A percentile compares a stretch with the other conserved stretches of the same genome.
phyloP scores from a whole-genome alignment of 2,113 vertebrate species.

The Heterochromis multidens region DNA sequence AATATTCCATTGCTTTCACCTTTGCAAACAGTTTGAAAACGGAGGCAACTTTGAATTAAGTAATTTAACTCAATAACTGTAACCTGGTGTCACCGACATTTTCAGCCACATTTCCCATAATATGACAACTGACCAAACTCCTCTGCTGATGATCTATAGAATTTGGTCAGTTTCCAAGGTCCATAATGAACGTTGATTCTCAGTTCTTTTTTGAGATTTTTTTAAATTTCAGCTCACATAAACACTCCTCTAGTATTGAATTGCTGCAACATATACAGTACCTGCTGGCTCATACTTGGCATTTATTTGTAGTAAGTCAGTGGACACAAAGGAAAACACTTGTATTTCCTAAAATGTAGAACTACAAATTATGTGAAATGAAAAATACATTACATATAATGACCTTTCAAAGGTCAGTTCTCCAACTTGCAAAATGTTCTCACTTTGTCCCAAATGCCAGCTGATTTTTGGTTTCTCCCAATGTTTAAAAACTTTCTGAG shows the following conservation, averaged over 20 bases:
- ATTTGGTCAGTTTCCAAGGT: not conserved
- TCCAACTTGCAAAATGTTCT: not conserved
- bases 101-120: not conserved
- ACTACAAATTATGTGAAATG: not conserved
- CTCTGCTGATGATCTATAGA: not conserved
- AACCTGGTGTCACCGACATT: not conserved
- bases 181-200: not conserved
- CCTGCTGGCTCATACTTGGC: not conserved
- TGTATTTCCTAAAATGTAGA: not conserved
- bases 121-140: not conserved
- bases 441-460: not conserved
- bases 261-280: not conserved
- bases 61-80: not conserved
- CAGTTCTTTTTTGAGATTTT: not conserved
- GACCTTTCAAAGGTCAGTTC: not conserved
- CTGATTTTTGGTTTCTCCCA: not conserved
- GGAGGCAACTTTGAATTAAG: not conserved
- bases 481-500: not conserved
- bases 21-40: not conserved
- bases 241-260: not conserved
- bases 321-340: not conserved
- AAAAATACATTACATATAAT: too few relatives aligned
- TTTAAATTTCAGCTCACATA: not conserved
- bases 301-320: not conserved
- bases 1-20: not conserved